phyloP scores from a whole-genome alignment of 2,797 vertebrate species.

The Glyptemys insculpta region DNA sequence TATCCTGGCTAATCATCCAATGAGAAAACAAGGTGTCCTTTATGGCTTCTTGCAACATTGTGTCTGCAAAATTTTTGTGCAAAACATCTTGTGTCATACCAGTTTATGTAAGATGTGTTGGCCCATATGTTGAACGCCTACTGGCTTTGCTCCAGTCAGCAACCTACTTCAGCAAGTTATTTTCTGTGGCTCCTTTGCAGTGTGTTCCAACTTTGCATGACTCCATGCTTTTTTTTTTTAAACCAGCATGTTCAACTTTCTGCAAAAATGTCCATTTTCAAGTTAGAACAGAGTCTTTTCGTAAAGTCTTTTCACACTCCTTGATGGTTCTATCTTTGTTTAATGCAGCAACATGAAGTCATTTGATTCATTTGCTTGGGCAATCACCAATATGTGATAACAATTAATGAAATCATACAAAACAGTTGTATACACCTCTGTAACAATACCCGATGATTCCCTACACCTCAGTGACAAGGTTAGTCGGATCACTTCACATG shows the following conservation, averaged over 20 bases:
- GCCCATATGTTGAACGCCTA: slow-evolving; percentile 5
- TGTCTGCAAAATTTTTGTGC: slow-evolving; percentile 8
- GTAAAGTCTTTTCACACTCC: neutral
- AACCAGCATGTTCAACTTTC: neutral
- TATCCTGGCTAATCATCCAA: neutral
- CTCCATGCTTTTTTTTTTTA: neutral
- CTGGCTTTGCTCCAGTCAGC: slow-evolving; percentile 51
- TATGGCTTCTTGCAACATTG: slow-evolving; percentile 18
- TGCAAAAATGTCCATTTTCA: slow-evolving; percentile 47
- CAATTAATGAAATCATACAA: slow-evolving; percentile 18
- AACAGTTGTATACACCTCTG: neutral
- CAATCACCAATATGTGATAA: slow-evolving; percentile 15
- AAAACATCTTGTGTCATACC: neutral
- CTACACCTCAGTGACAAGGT: neutral
- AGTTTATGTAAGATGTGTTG: slow-evolving; percentile 47
- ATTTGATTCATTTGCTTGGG: slow-evolving; percentile 41
- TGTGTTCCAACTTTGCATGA: neutral
- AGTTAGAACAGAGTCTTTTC: neutral
- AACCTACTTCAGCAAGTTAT: slow-evolving; percentile 53
- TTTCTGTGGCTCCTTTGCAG: slow-evolving; percentile 3
- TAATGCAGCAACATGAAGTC: neutral
- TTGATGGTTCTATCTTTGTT: neutral
- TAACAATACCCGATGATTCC: neutral
- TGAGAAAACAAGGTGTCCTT: neutral
- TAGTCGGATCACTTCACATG: neutral